Evolutionary conservation across 2,113 vertebrate genomes (phyloP), one percentile per base, ranked within the genome.

Genomic region (Guaruba guarouba): DNA sequence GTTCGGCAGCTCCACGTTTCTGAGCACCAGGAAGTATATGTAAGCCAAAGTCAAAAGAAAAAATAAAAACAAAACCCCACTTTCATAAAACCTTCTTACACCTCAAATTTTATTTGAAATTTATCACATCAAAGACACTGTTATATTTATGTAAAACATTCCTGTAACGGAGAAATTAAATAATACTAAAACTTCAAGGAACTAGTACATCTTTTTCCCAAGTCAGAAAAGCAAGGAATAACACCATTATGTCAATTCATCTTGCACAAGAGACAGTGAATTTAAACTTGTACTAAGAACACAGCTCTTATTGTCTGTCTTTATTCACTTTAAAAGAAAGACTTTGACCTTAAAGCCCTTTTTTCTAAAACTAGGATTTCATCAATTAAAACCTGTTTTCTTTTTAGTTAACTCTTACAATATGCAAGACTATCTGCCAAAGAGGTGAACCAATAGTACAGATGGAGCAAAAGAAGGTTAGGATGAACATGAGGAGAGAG

Each of bases 321-420:
- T 48, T 46, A 18, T n/a, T 54, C 87, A 64, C 83, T 63, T 73
- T 33, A 64, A 81, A 28, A 88, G 93, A 62, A 48, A 82, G 70
- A 64, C 93, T 96, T 75, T 88, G 93, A 96, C 96, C 96, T 92
- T 81, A 89, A 70, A 93, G 80, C 57, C 51, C 48, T 52, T 71
- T 76, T 55, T 63, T 76, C 80, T 69, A 59, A 87, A 87, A 77
- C 44, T 11, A 20, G 71, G 55, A 79, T 73, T 86, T 71, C 29
- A 18, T 95, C 64, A 90, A 86, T 93, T 90, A 94, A 86, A 85
- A 78, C 11, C 66, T 71, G 67, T 87, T 87, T 93, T 33, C 77
- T 95, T 81, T 88, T 64, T 73, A 78, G 25, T 35, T 49, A 74
- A 46, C 75, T 88, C 61, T 43, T 83, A 19, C 1, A 7, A n/a